Base-by-base conservation (phyloP, 2,888 invertebrate genomes). In the Orthonevra nobilis region DNA sequence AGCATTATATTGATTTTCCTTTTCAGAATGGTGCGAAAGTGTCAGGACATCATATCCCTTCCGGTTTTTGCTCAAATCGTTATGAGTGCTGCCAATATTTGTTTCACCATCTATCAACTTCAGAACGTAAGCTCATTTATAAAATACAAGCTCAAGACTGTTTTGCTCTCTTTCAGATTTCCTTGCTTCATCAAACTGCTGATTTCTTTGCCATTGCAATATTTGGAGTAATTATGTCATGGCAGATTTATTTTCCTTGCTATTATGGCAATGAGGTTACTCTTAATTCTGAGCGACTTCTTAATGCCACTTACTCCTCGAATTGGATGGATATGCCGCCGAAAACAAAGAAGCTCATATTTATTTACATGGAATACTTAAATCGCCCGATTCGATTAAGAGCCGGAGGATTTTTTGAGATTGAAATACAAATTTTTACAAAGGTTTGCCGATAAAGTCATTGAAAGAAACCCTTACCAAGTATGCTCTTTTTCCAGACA, bases 161-260 rank as follows among this genome's bases (percentile, higher is more conserved):
- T 1, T 50, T 30, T 9, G 9, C 4, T 1, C 7, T 17, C 44
- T 44, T n/a, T 12, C 10, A 58, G 58, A 44, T 58, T 14, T 44
- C 44, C 1, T 28, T 32, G 44, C 2, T 58, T 1, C 20, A 3
- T 12, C 19, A 58, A 1, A 32, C 32, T 1, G 20, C 20, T 14
- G 30, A 30, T 3, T 58, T 44, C 9, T 7, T 58, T 7, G 6
- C 4, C 83, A 4, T 82, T 83, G 32, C 23, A 4, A 23, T 23
- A 23, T 85, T 85, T 30, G 42, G 83, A 10, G 50, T 66, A 10
- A 74, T 84, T 1, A 86, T 87, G 86, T 61, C 83, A 14, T 44
- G 85, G 3, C 82, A 87, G 81, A 86, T 87, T 20, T 86, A 82
- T 60, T 66, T 87, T 23, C 87, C 87, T 48, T 87, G 87, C 60